Conservation (phyloP, 2,797 vertebrate genomes). For the Anableps anableps region DNA sequence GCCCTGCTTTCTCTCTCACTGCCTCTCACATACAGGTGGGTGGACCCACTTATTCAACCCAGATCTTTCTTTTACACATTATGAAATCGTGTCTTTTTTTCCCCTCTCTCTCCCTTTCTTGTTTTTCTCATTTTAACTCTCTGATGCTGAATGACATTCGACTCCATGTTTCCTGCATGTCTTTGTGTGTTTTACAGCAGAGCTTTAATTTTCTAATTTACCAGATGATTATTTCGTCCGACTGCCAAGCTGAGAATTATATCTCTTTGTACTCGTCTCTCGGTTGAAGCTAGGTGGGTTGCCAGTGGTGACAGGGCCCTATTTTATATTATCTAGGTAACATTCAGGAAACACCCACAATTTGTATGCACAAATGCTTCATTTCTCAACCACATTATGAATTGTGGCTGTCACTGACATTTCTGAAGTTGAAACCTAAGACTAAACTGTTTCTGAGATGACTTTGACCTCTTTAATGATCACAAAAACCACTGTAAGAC, state of each 20-base stretch:
- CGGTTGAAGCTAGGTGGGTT: conserved; percentile 64
- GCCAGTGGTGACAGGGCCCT: conserved; percentile 75
- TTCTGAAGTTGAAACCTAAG: conserved; percentile 40
- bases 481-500: conserved; percentile 21
- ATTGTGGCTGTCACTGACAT: conserved; percentile 42
- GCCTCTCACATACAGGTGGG: conserved; percentile 85
- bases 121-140: conserved; percentile 55
- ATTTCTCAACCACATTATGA: conserved; percentile 45
- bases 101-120: conserved; percentile 49
- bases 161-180: conserved; percentile 28
- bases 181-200: conserved; percentile 10
- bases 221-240: conserved; percentile 41
- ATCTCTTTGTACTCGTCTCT: conserved; percentile 50
- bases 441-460: conserved; percentile 40
- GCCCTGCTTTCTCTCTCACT: conserved; percentile 74
- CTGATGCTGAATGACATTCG: conserved; percentile 55
- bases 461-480: conserved; percentile 24
- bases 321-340: conserved; percentile 71
- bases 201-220: conserved; percentile 44
- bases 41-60: conserved; percentile 87
- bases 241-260: conserved; percentile 39
- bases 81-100: conserved; percentile 75
- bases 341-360: conserved; percentile 79
- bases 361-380: conserved; percentile 54
- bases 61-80: conserved; percentile 83